Evolutionary conservation across 2,888 invertebrate genomes (phyloP), one percentile per base, ranked within the genome.

Genomic region (Tachystola acroxantha): DNA sequence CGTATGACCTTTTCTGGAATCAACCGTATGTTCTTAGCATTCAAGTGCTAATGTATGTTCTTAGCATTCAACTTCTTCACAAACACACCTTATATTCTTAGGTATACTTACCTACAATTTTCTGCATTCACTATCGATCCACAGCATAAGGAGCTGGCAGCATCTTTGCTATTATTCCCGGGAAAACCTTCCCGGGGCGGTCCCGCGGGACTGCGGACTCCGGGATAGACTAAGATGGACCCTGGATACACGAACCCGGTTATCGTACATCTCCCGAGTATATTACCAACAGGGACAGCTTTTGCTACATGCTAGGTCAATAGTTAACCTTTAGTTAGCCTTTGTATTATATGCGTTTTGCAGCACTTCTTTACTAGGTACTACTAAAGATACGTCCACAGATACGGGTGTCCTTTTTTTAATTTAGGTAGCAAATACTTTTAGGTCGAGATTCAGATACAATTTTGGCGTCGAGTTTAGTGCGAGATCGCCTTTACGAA

Each of bases 151-250:
- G 4, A 24, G 24, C 24, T 24, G 9, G 24, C n/a, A 24, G n/a
- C 24, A 24, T 24, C 24, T 24, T 24, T n/a, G 24, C 24, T 74
- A 69, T 75, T 72, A 76, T 71, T 65, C 65, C 48, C 48, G 64
- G 60, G 52, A 65, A 67, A 66, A 68, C 57, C 64, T 56, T 54
- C 60, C 53, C 45, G 40, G 53, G 42, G 46, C 40, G 9, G 31
- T 68, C 78, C 58, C 69, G 9, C 4, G 75, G 65, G 78, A 66
- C 43, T 32, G 59, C 55, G 56, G 64, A 48, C 52, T 42, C 48
- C 43, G 47, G 45, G 36, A 42, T 48, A 37, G 57, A 51, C 47
- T 51, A 53, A 42, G 54, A 43, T 45, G 47, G 50, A 52, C 50
- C 50, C 45, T 62, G 64, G 65, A 66, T 59, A 70, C 53, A 57